A percentile compares a stretch with the other conserved stretches of the same genome.
Conservation (phyloP, 2,113 vertebrate genomes). For the Thomomys bottae region DNA sequence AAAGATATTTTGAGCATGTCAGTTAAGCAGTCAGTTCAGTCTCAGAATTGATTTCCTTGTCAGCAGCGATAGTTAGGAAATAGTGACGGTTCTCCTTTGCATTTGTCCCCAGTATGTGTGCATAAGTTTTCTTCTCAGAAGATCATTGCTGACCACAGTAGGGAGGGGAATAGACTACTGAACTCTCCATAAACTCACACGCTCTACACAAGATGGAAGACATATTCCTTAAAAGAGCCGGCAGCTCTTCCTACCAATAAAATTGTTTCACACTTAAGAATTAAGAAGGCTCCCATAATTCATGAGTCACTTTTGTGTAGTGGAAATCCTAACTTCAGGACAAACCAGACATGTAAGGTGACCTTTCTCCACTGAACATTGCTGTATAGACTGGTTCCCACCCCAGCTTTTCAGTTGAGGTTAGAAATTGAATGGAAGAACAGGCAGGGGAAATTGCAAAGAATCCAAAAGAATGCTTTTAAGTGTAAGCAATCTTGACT, state of each 20-base stretch:
- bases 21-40: not conserved
- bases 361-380: not conserved
- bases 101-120: not conserved
- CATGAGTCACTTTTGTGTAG: not conserved
- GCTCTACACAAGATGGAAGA: not conserved
- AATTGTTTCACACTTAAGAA: not conserved
- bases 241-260: not conserved
- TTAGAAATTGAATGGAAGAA: no score
- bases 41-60: not conserved
- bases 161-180: not conserved
- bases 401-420: not conserved
- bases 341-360: not conserved
- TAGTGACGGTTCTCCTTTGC: not conserved
- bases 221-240: not conserved
- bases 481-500: not conserved
- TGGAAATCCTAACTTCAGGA: not conserved
- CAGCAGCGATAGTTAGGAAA: not conserved
- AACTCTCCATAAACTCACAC: not conserved
- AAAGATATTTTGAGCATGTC: not conserved
- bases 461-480: not conserved
- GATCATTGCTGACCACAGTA: not conserved
- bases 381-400: not conserved
- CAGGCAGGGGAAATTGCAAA: fast-evolving
- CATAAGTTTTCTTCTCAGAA: not conserved
- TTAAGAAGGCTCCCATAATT: not conserved